Evolutionary conservation across 2,113 vertebrate species (phyloP), one percentile per base, ranked within the genome.

Genomic region (Mugil cephalus): DNA sequence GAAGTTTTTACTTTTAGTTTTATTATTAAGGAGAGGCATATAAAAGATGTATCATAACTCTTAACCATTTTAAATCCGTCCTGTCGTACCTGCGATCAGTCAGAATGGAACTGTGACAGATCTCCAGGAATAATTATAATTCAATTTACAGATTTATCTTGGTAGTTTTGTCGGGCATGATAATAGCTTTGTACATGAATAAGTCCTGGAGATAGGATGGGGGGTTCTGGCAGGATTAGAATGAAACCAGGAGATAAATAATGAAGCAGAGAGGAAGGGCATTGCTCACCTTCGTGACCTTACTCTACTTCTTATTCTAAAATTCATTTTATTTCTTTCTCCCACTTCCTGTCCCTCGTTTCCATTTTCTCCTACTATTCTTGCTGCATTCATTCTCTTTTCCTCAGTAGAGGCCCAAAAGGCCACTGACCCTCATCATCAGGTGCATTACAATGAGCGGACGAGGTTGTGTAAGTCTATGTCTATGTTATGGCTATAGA

Each of bases 381-480:
- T 11, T 51, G 47, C 14, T 48, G n/a, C 8, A 40, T 62, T 63
- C 51, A 61, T 68, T 68, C 50, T 50, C 34, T 38, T 60, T 45
- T 17, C 45, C 39, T 69, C 51, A 40, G 56, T 46, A 14, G 40
- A 52, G 68, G 68, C 50, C 48, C 21, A 11, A 64, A 50, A 76
- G 74, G 68, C 55, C 79, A 47, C 43, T 69, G 79, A 77, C 79
- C 79, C 74, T 63, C 56, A 68, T 73, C 68, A 68, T 50, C 18
- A 15, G 68, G 68, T 52, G 68, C 79, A 77, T 72, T 72, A 56
- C 55, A 58, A 55, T 51, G 52, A 42, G 24, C 2, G 5, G 45
- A 21, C 36, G 11, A n/a, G 7, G 47, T 18, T n/a, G 34, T 42
- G 45, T 21, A 50, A 40, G 48, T 21, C 7, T 55, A 10, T 53